A percentile compares a stretch with the other conserved stretches of the same genome.
Conservation (phyloP, 2,888 invertebrate genomes). For the Drosophila macrospina region DNA sequence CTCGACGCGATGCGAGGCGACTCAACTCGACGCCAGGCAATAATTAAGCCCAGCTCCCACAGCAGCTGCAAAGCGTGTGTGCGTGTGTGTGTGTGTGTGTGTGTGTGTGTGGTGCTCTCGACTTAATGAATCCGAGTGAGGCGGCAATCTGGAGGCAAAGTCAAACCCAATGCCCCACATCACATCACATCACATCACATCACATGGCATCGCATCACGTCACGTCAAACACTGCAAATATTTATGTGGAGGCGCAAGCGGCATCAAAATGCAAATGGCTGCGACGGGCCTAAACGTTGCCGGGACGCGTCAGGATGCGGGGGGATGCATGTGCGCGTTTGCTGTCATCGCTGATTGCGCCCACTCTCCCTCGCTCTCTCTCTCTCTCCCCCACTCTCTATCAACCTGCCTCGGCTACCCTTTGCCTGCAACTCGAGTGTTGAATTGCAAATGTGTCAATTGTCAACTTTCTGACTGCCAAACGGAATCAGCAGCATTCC, state of each 20-base stretch:
- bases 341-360: constrained; percentile 33
- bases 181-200: no score
- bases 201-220: no score
- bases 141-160: constrained; percentile 42
- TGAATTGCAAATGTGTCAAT: constrained; percentile 82
- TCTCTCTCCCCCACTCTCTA: background rate
- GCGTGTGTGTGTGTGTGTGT: constrained; percentile 15
- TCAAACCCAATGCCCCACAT: constrained; percentile 48
- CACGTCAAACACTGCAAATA: constrained; percentile 81
- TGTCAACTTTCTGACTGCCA: constrained; percentile 74
- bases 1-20: constrained; percentile 13
- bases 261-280: constrained; percentile 78
- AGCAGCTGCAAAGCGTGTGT: constrained; percentile 41
- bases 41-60: constrained; percentile 65
- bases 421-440: constrained; percentile 55
- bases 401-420: no score
- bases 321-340: constrained; percentile 12
- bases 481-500: constrained; percentile 54
- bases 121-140: constrained; percentile 71
- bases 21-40: constrained; percentile 52
- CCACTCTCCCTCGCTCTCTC: background rate
- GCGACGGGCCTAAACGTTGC: constrained; percentile 64
- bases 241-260: constrained; percentile 67
- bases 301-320: constrained; percentile 24
- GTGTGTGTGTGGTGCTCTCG: constrained; percentile 59